Percentiles rank a stretch among this genome's conserved stretches.
Conservation (phyloP, 1,140 invertebrate species). For the Drosophila sproati region DNA sequence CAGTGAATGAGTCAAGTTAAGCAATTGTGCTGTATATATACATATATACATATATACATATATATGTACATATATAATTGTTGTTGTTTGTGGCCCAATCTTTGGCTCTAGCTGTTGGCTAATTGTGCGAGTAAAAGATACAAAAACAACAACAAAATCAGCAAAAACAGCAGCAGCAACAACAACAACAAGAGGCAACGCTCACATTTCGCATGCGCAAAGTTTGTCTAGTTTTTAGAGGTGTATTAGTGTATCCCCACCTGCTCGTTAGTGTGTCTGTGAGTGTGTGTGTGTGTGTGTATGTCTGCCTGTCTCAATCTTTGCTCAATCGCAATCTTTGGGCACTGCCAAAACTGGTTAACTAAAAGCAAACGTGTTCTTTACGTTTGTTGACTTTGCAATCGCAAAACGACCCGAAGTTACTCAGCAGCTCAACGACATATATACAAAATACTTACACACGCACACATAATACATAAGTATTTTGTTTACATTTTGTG, state of each 20-base stretch:
- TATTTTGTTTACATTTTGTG: constrained; percentile 62
- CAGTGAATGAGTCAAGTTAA: constrained; percentile 42
- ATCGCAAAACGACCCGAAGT: constrained; percentile 64
- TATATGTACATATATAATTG: constrained; percentile 10
- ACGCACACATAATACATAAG: constrained; percentile 8
- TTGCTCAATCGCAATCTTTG: constrained; percentile 81
- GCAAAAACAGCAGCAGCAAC: constrained; percentile 14
- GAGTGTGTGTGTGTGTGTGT: constrained; percentile 12
- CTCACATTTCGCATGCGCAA: constrained; percentile 57
- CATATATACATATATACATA: not conserved
- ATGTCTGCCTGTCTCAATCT: constrained; percentile 66
- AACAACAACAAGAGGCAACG: constrained; percentile 19
- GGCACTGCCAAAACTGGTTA: constrained; percentile 78
- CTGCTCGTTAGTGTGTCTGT: constrained; percentile 5
- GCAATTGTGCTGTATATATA: constrained; percentile 37
- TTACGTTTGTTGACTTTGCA: constrained; percentile 76
- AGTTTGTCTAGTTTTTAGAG: constrained; percentile 47
- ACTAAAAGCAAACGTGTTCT: constrained; percentile 81
- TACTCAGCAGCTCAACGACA: constrained; percentile 50
- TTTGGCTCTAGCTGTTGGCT: constrained; percentile 57
- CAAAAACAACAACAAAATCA: constrained; percentile 28
- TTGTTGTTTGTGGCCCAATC: constrained; percentile 37
- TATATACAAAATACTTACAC: constrained; percentile 38
- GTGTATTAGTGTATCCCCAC: constrained; percentile 35
- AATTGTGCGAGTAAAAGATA: constrained; percentile 72